Percentiles rank a stretch among this genome's conserved stretches.
phyloP scores from a whole-genome alignment of 1,140 invertebrate genomes.

The Bombus consobrinus region DNA sequence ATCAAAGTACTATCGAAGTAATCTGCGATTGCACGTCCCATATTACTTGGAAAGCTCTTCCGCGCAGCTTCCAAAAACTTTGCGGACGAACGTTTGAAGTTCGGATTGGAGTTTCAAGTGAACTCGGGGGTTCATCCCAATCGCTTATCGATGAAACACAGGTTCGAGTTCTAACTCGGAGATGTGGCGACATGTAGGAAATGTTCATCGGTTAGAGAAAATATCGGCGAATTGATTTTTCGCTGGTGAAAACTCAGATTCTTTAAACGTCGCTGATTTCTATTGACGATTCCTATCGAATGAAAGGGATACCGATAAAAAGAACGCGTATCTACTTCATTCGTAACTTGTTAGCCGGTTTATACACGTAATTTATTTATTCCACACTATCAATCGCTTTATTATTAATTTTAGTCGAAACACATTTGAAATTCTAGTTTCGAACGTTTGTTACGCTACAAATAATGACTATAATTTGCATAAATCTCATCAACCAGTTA shows the following conservation, averaged over 20 bases:
- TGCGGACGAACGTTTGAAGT: slow-evolving; percentile 20
- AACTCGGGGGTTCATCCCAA: slow-evolving; percentile 14
- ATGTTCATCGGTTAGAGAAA: slow-evolving; percentile 6
- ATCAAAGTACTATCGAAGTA: slow-evolving; percentile 3
- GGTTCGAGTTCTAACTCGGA: not conserved
- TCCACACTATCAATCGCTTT: not conserved
- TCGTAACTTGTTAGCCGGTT: not conserved
- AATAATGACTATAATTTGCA: no score
- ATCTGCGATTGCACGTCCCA: slow-evolving; percentile 21
- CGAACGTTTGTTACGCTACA: no score
- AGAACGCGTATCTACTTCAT: not conserved
- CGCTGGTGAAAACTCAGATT: not conserved
- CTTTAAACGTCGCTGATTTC: not conserved
- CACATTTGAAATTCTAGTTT: no score
- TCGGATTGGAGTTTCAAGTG: slow-evolving; percentile 30
- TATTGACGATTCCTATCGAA: not conserved
- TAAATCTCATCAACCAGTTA: not conserved
- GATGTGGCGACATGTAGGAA: slow-evolving; percentile 14
- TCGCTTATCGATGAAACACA: slow-evolving; percentile 34
- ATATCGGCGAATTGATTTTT: slow-evolving; percentile 17
- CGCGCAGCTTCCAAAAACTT: slow-evolving; percentile 24
- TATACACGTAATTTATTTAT: not conserved
- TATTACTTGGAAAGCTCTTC: slow-evolving; percentile 30
- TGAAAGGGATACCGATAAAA: not conserved
- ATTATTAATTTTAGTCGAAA: not conserved